These are phyloP conservation scores for Cynoglossus semilaevis DNA, from an alignment of 2,113 vertebrate species.

Conservation along the genomic window DNA sequence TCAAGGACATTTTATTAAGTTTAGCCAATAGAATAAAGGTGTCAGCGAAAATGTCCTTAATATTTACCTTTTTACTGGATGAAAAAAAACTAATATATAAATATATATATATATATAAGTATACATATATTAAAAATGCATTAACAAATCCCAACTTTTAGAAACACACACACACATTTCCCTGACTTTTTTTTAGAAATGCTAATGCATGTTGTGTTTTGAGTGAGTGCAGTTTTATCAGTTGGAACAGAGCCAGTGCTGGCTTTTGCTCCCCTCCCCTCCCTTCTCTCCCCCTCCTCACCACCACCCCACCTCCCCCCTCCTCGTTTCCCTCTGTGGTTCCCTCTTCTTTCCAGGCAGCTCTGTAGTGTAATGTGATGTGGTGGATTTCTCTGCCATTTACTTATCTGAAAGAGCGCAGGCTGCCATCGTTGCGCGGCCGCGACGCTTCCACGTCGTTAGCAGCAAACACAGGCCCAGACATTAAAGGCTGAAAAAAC, in stretches of 20 bases:
- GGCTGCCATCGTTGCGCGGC: slow-evolving; percentile 5
- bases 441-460: slow-evolving; percentile 2
- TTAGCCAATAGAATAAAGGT: too few relatives aligned
- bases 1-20: too few relatives aligned
- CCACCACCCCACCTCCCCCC: too few relatives aligned
- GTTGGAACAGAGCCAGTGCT: background rate
- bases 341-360: background rate
- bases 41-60: too few relatives aligned
- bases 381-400: slow-evolving; percentile 5
- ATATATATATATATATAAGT: too few relatives aligned
- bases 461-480: slow-evolving; percentile 1
- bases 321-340: background rate
- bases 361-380: slow-evolving; percentile 4
- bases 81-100: too few relatives aligned
- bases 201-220: background rate
- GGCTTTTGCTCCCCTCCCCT: background rate
- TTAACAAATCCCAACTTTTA: too few relatives aligned
- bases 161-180: too few relatives aligned
- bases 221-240: background rate
- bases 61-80: too few relatives aligned
- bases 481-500: slow-evolving; percentile 6
- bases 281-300: background rate
- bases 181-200: background rate
- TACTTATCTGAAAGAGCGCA: slow-evolving; percentile 22
- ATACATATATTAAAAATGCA: too few relatives aligned